Conservation (phyloP, 2,113 vertebrate genomes). For the Papio anubis region DNA sequence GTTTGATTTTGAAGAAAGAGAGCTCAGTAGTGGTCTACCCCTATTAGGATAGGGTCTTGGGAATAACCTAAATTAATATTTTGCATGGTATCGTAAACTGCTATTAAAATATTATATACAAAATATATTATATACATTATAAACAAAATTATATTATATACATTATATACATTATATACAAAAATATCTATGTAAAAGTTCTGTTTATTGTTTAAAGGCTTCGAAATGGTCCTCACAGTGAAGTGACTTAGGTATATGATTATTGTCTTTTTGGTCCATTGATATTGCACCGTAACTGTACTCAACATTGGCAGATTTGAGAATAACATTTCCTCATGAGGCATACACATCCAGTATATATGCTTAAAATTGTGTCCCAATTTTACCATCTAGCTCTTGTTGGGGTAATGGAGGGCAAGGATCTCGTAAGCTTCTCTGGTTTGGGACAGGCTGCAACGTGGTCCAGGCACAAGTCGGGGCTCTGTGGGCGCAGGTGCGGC, state of each 20-base stretch:
- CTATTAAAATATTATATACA: not conserved
- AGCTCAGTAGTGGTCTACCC: too few relatives aligned
- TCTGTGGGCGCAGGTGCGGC: not conserved
- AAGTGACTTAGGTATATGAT: too few relatives aligned
- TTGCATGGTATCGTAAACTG: not conserved
- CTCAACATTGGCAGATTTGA: not conserved
- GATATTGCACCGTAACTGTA: not conserved
- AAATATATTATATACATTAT: not conserved
- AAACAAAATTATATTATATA: not conserved
- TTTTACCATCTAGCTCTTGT: not conserved
- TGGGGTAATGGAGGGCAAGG: not conserved
- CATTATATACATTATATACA: too few relatives aligned
- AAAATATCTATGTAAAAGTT: not conserved
- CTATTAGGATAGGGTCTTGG: too few relatives aligned
- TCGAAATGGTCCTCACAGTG: not conserved
- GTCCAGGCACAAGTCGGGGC: not conserved
- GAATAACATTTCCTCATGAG: not conserved
- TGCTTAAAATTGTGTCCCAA: not conserved
- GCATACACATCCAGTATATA: not conserved
- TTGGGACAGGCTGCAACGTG: not conserved
- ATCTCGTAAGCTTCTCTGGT: not conserved
- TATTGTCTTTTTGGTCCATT: accelerated
- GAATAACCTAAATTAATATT: not conserved
- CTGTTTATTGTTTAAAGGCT: not conserved
- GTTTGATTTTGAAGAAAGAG: not conserved